These are phyloP conservation scores for Dascillus cervinus DNA, from an alignment of 2,888 invertebrate genomes.

Conservation along the genomic window DNA sequence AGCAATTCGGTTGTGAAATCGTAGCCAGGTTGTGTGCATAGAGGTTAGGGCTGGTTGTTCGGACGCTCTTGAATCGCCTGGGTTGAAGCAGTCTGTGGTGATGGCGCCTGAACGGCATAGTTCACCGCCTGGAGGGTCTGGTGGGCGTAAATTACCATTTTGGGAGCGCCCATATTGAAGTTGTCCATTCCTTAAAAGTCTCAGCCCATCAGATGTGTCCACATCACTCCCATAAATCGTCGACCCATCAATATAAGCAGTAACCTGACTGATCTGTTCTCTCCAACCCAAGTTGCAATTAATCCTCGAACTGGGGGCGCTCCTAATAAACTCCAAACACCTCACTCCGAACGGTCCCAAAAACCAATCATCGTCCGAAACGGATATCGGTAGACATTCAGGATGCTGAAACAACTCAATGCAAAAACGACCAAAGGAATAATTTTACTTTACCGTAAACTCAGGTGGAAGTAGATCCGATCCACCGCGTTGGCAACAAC, in stretches of 20 bases:
- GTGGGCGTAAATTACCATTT: constrained; percentile 48
- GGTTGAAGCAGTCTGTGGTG: constrained; percentile 65
- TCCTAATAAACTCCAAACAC: constrained; percentile 77
- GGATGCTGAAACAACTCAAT: constrained; percentile 54
- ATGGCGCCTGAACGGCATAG: constrained; percentile 65
- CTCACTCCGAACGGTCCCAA: constrained; percentile 61
- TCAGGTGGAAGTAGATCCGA: constrained; percentile 53
- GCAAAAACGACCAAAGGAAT: not conserved
- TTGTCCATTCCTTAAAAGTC: constrained; percentile 66
- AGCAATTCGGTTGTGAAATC: constrained; percentile 70
- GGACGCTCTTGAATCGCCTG: constrained; percentile 70
- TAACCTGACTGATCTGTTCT: constrained; percentile 79
- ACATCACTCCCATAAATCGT: constrained; percentile 74
- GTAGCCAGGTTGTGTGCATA: constrained; percentile 66
- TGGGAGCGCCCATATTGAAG: constrained; percentile 40
- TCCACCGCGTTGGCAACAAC: constrained; percentile 63
- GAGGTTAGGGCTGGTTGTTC: constrained; percentile 75
- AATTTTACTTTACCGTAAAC: constrained; percentile 47
- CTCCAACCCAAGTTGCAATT: constrained; percentile 76
- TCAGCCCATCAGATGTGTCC: constrained; percentile 62
- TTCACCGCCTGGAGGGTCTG: constrained; percentile 52
- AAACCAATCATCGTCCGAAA: constrained; percentile 65
- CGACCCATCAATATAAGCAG: constrained; percentile 75
- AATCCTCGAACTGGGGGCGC: constrained; percentile 70
- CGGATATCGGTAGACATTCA: constrained; percentile 75